These are phyloP conservation scores for Morinoia aosen DNA, from an alignment of 2,888 invertebrate species.

Conservation along the genomic window DNA sequence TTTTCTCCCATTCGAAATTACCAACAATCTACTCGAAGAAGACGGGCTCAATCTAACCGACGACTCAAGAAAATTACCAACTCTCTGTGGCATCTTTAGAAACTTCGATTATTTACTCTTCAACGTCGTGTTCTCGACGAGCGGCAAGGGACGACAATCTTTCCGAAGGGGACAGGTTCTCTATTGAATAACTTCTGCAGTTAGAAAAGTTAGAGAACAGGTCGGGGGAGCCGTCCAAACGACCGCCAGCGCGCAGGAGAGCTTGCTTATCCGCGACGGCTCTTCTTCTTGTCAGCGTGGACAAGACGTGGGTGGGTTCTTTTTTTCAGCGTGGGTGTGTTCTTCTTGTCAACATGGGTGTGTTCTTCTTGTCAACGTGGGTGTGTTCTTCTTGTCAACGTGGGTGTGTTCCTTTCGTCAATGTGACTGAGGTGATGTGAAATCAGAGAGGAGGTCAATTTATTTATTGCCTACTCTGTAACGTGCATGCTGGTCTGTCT, in stretches of 20 bases:
- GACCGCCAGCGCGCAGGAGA: neutral
- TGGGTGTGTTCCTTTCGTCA: too few relatives aligned
- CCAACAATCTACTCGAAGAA: neutral
- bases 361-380: too few relatives aligned
- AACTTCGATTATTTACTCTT: conserved; percentile 1
- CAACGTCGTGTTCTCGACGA: neutral
- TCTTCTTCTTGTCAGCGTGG: neutral
- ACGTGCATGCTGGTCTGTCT: too few relatives aligned
- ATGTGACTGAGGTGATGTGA: too few relatives aligned
- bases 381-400: too few relatives aligned
- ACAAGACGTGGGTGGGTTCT: too few relatives aligned
- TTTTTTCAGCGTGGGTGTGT: too few relatives aligned
- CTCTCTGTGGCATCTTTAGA: neutral
- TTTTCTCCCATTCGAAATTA: neutral
- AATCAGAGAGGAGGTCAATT: too few relatives aligned
- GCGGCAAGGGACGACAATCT: conserved; percentile 9
- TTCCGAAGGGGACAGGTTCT: conserved; percentile 4
- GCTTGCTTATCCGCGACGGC: neutral
- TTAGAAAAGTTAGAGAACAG: neutral
- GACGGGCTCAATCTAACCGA: neutral
- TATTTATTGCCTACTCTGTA: too few relatives aligned
- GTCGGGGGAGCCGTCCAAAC: neutral
- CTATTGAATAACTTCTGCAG: conserved; percentile 12
- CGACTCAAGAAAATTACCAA: neutral
- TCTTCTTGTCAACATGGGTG: too few relatives aligned